Conservation (phyloP, 2,888 invertebrate species). For the Cephus spinipes region DNA sequence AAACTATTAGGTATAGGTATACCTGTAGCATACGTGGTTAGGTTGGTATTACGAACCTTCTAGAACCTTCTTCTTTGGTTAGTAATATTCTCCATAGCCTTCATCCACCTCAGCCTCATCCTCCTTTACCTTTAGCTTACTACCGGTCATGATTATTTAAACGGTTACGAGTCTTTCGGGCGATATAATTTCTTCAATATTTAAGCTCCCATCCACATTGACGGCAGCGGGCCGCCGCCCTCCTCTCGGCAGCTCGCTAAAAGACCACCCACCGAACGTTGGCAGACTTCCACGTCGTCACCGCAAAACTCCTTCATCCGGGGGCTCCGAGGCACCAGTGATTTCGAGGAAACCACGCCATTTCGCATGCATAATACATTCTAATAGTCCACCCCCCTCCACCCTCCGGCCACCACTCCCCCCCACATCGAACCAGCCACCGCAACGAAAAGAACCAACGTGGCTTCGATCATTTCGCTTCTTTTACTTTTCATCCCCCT, state of each 20-base stretch:
- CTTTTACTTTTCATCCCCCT: background rate
- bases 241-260: slow-evolving; percentile 27
- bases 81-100: too few relatives aligned
- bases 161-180: slow-evolving; percentile 47
- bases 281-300: slow-evolving; percentile 65
- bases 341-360: slow-evolving; percentile 61
- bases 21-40: too few relatives aligned
- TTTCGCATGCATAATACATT: slow-evolving; percentile 66
- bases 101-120: too few relatives aligned
- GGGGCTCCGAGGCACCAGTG: slow-evolving; percentile 57
- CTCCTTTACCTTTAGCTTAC: too few relatives aligned
- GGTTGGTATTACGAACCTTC: too few relatives aligned
- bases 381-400: slow-evolving; percentile 47
- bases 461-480: slow-evolving; percentile 48
- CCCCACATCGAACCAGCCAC: slow-evolving; percentile 41
- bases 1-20: too few relatives aligned
- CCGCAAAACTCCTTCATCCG: slow-evolving; percentile 65
- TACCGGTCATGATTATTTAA: slow-evolving; percentile 45
- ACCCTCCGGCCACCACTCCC: background rate
- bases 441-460: slow-evolving; percentile 53
- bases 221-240: slow-evolving; percentile 41
- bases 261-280: slow-evolving; percentile 58
- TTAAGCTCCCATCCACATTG: slow-evolving; percentile 42
- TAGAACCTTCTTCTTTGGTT: too few relatives aligned
- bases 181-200: slow-evolving; percentile 58